Evolutionary conservation across 2,113 vertebrate species (phyloP).

Genomic region (Larimichthys polyactis): DNA sequence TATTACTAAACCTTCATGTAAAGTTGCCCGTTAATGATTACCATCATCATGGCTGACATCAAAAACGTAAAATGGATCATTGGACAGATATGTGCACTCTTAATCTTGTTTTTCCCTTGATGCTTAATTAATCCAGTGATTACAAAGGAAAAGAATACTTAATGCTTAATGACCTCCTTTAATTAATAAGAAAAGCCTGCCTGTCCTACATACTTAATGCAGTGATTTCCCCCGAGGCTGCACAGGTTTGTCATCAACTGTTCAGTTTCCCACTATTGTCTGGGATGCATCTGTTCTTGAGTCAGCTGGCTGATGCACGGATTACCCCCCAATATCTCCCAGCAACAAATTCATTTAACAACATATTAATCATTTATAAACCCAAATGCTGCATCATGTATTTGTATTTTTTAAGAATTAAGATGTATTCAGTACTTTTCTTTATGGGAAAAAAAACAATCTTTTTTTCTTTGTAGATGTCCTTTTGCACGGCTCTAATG

Average conservation of each 20-base stretch:
- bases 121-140: conserved; percentile 70
- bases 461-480: conserved; percentile 42
- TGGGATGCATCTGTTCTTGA: conserved; percentile 73
- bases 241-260: conserved; percentile 77
- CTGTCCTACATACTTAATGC: conserved; percentile 74
- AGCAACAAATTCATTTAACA: conserved; percentile 45
- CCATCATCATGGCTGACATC: conserved; percentile 39
- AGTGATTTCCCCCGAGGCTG: conserved; percentile 67
- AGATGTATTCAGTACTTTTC: neutral
- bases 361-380: conserved; percentile 9
- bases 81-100: conserved; percentile 24
- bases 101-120: conserved; percentile 47
- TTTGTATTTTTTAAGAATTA: neutral
- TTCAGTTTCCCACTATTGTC: conserved; percentile 81
- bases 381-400: neutral
- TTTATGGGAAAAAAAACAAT: neutral
- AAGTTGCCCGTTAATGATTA: conserved; percentile 38
- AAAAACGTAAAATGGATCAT: conserved; percentile 38
- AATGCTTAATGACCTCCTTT: conserved; percentile 73
- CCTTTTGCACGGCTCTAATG: conserved; percentile 31
- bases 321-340: conserved; percentile 46
- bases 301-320: conserved; percentile 73
- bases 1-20: neutral
- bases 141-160: conserved; percentile 27
- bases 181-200: conserved; percentile 71